Percentiles rank a stretch among this genome's conserved stretches.
Conservation (phyloP, 2,797 vertebrate genomes). For the Limosa lapponica region DNA sequence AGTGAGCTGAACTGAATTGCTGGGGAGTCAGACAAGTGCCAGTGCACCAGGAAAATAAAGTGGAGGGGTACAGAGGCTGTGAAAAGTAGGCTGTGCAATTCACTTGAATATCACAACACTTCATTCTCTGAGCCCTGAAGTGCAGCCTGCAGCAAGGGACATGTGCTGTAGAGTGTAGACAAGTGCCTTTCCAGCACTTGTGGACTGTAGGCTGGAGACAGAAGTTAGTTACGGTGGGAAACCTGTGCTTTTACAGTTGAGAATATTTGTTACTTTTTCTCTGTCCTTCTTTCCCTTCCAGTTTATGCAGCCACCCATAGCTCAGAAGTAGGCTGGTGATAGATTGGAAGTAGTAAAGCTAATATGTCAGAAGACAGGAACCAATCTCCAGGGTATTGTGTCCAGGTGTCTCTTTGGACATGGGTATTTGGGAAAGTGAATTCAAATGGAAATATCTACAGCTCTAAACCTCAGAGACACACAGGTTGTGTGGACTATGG, state of each 20-base stretch:
- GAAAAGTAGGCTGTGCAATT: not conserved
- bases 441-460: not conserved
- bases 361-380: not conserved
- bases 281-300: not conserved
- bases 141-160: not conserved
- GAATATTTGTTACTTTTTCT: not conserved
- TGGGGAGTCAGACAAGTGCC: not conserved
- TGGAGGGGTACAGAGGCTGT: not conserved
- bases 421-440: not conserved
- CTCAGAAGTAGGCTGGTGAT: not conserved
- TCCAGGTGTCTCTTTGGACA: not conserved
- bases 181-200: not conserved
- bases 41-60: not conserved
- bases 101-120: not conserved
- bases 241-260: fast-evolving
- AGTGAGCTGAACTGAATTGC: not conserved
- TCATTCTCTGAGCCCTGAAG: not conserved
- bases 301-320: not conserved
- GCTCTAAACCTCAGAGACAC: not conserved
- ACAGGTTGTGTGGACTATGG: not conserved
- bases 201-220: not conserved
- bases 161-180: not conserved
- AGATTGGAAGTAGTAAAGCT: not conserved
- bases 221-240: not conserved
- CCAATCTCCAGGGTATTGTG: not conserved